Conservation (phyloP, 2,797 vertebrate species). For the Onychomys arenicola region DNA sequence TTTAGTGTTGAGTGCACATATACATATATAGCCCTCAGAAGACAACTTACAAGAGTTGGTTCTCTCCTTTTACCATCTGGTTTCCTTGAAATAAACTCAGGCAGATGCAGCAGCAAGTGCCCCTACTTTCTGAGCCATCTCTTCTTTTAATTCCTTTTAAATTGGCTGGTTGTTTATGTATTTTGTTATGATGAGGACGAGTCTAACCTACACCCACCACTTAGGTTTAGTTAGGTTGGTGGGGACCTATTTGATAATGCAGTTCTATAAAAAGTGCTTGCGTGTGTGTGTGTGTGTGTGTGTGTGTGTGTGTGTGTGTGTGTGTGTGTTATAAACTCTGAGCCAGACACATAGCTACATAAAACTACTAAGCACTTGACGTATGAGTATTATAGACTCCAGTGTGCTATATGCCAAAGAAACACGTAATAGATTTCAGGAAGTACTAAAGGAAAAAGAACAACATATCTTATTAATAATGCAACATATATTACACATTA, state of each 20-base stretch:
- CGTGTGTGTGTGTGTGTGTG: fast-evolving
- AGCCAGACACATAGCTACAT: not conserved
- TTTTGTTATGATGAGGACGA: not conserved
- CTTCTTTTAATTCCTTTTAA: not conserved
- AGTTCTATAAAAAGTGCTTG: not conserved
- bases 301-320: no score
- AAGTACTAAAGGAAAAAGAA: not conserved
- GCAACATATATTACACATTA: not conserved
- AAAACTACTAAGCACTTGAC: not conserved
- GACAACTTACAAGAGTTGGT: not conserved
- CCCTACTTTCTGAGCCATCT: not conserved
- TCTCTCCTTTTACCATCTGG: not conserved
- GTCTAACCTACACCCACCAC: not conserved
- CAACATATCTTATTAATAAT: not conserved
- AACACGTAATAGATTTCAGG: not conserved
- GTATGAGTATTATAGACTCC: not conserved
- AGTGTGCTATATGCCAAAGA: not conserved
- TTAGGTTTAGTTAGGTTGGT: not conserved
- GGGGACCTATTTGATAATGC: not conserved
- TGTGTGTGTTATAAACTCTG: not conserved
- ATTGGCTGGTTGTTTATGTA: not conserved
- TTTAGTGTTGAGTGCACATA: not conserved
- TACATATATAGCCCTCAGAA: not conserved
- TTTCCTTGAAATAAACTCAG: not conserved
- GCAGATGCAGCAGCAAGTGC: no score